Evolutionary conservation across 53 echinoderm and acorn worm genomes (phyloP).

Genomic region (Astropecten irregularis): DNA sequence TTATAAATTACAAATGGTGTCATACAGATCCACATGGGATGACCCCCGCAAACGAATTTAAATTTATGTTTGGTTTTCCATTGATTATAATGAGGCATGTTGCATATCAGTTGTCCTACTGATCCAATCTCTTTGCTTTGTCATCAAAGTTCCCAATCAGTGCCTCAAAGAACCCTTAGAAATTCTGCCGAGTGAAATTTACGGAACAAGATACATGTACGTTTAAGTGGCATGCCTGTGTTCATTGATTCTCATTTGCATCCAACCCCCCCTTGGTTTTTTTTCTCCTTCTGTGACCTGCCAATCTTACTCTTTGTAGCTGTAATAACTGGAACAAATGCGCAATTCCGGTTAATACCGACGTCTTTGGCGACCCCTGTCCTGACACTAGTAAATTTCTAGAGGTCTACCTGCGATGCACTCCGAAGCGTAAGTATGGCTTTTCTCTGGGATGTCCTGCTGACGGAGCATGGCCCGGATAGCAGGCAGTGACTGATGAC

Average conservation of each 20-base stretch:
- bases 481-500: slow-evolving; percentile 10
- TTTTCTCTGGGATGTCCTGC: slow-evolving; percentile 11
- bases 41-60: too few relatives aligned
- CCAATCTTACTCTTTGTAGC: slow-evolving; percentile 62
- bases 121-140: too few relatives aligned
- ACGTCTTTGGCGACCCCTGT: slow-evolving; percentile 82
- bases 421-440: slow-evolving; percentile 65
- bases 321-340: slow-evolving; percentile 67
- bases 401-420: slow-evolving; percentile 67
- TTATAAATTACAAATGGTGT: too few relatives aligned
- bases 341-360: slow-evolving; percentile 71
- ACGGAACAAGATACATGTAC: neutral
- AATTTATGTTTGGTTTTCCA: too few relatives aligned
- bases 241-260: neutral
- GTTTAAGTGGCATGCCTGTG: neutral
- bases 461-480: slow-evolving; percentile 38
- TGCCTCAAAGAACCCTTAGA: too few relatives aligned
- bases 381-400: slow-evolving; percentile 75
- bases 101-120: too few relatives aligned
- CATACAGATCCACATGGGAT: too few relatives aligned
- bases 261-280: slow-evolving; percentile 12
- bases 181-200: neutral
- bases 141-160: too few relatives aligned
- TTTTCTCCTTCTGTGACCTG: neutral
- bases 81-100: too few relatives aligned